phyloP scores from a whole-genome alignment of 1,140 invertebrate species.

The Drosophila pandora region DNA sequence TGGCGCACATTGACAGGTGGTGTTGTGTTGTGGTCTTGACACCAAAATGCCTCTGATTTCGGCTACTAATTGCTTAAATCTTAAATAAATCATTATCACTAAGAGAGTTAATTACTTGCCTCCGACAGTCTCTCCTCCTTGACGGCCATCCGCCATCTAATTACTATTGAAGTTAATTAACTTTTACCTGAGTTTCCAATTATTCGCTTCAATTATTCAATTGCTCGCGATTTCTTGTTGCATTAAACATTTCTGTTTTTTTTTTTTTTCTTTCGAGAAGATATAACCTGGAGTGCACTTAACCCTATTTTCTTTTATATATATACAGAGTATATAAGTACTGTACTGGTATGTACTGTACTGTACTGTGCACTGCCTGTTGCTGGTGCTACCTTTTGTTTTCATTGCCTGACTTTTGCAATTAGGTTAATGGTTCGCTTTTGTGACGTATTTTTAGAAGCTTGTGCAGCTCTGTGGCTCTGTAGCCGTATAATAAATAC shows the following conservation, averaged over 20 bases:
- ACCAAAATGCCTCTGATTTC: conserved; percentile 52
- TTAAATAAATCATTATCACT: conserved; percentile 34
- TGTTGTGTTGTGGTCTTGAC: conserved; percentile 58
- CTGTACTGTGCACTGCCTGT: conserved; percentile 15
- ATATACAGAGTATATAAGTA: conserved; percentile 9
- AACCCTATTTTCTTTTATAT: conserved; percentile 44
- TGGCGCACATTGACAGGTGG: conserved; percentile 18
- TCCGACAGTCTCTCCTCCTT: background rate
- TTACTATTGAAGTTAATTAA: conserved; percentile 63
- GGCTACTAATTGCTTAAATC: conserved; percentile 55
- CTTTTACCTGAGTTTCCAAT: conserved; percentile 39
- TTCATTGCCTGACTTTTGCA: conserved; percentile 57
- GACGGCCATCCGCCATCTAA: conserved; percentile 46
- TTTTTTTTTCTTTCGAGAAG: conserved; percentile 37
- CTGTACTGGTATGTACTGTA: background rate
- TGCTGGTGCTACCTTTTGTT: conserved; percentile 49
- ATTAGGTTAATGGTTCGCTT: conserved; percentile 77
- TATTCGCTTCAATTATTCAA: conserved; percentile 17
- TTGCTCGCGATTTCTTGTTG: conserved; percentile 6
- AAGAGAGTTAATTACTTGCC: background rate
- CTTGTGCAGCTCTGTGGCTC: conserved; percentile 1
- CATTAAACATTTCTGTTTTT: conserved; percentile 29
- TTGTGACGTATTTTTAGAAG: conserved; percentile 56
- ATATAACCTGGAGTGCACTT: conserved; percentile 49
- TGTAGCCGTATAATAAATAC: conserved; percentile 38